Base-by-base conservation (phyloP, 2,113 vertebrate species). In the Bos indicus region DNA sequence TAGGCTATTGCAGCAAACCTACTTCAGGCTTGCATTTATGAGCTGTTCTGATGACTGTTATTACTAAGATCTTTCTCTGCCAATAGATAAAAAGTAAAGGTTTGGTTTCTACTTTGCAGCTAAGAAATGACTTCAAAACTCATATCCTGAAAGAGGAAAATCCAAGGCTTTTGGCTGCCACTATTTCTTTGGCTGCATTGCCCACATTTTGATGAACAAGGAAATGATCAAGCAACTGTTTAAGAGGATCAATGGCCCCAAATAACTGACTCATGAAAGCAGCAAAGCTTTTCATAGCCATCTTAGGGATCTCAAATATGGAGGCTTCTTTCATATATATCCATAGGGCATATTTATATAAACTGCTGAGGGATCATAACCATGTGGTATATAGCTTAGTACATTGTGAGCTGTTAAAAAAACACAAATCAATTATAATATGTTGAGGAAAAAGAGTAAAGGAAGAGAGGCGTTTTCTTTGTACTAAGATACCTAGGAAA, bases 401-500 rank as follows among this genome's bases (percentile, higher is more conserved):
- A 81, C 54, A 93, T 56, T 48, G 59, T 88, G 56, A 89, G 67
- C 51, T 26, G 59, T 92, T 94, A 33, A 88, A 64, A 91, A 10
- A 86, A 10, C 62, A 85, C 46, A 87, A 90, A 90, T 95, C 89
- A 82, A 90, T 84, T 93, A 87, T 88, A 94, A 97, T 60, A 78
- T 87, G 40, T 40, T 51, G 52, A 33, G n/a, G 78, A 56, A 86
- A 52, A 33, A 12, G 48, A 92, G 80, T 80, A 93, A 96, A 95
- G 33, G 54, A 97, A 95, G 51, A 71, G 19, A 95, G 87, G 36
- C 30, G 2, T 97, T 86, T 96, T 89, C 84, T 94, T 87, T 94
- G 54, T 91, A 91, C 60, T 90, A 88, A 97, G 90, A 97, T 97
- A 97, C 92, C 88, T 89, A 77, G 92, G 96, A 98, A 98, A 97